These are phyloP conservation scores for Trypoxylus dichotomus DNA, from an alignment of 1,140 invertebrate species.

Conservation along the genomic window DNA sequence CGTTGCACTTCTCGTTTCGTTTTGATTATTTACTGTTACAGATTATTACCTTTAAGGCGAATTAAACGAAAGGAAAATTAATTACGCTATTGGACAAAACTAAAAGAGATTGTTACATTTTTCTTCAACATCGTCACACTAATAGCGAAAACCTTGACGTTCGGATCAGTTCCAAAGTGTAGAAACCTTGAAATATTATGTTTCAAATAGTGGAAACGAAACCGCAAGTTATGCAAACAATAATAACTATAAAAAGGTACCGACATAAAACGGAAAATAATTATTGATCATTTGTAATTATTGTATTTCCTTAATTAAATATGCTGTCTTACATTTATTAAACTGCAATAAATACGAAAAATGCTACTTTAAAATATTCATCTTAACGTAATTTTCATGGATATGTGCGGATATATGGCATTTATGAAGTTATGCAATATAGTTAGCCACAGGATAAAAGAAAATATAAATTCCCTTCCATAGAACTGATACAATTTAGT, in stretches of 20 bases:
- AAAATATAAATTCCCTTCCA: too few species aligned
- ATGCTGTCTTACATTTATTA: not conserved
- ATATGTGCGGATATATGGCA: too few species aligned
- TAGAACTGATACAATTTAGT: too few species aligned
- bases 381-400: too few species aligned
- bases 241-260: not conserved
- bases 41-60: too few species aligned
- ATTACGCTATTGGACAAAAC: not conserved
- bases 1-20: too few species aligned
- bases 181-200: constrained; percentile 28
- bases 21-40: too few species aligned
- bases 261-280: not conserved
- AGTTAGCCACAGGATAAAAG: too few species aligned
- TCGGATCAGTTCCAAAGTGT: constrained; percentile 18
- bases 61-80: too few species aligned
- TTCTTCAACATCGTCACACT: not conserved
- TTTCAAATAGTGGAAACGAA: constrained; percentile 11
- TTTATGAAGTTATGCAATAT: too few species aligned
- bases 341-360: not conserved
- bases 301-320: not conserved
- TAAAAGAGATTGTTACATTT: constrained; percentile 24
- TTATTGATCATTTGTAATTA: constrained; percentile 5
- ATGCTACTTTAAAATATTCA: not conserved
- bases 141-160: constrained; percentile 21
- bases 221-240: constrained; percentile 19